phyloP scores from a whole-genome alignment of 2,113 vertebrate genomes.

The Nerophis lumbriciformis region DNA sequence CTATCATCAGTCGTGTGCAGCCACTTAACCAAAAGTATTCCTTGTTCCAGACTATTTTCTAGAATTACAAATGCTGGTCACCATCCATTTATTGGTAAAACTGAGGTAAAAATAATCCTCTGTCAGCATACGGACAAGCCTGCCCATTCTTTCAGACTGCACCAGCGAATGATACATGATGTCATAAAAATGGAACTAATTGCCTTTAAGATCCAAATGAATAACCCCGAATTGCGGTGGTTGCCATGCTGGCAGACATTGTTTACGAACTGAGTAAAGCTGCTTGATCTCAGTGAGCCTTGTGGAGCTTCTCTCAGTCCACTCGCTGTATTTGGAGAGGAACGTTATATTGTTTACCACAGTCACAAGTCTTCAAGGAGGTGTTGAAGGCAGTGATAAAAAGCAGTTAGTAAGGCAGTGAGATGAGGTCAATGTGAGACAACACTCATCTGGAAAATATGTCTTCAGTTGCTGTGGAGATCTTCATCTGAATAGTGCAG shows the following conservation, averaged over 20 bases:
- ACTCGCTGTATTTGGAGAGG: slow-evolving; percentile 50
- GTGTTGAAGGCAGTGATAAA: slow-evolving; percentile 35
- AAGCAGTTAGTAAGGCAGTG: slow-evolving; percentile 9
- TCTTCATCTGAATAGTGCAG: background rate
- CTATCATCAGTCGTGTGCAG: background rate
- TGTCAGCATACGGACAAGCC: background rate
- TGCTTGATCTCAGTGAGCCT: background rate
- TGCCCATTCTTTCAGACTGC: background rate
- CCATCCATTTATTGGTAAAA: background rate
- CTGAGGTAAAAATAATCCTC: background rate
- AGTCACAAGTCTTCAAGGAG: slow-evolving; percentile 1
- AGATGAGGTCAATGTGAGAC: slow-evolving; percentile 6
- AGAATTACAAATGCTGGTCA: background rate
- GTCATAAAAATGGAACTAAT: background rate
- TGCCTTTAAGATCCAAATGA: background rate
- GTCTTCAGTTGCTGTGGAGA: slow-evolving; percentile 7
- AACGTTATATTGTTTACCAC: slow-evolving; percentile 46
- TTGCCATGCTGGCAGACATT: background rate
- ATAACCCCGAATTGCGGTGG: background rate
- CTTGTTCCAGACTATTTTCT: background rate
- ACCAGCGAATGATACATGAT: background rate
- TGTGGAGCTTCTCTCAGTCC: background rate
- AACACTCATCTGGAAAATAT: slow-evolving; percentile 40
- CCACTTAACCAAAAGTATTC: background rate
- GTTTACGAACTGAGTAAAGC: slow-evolving; percentile 4